Evolutionary conservation across 2,797 vertebrate genomes (phyloP).

Genomic region (Hippopotamyrus pictus): DNA sequence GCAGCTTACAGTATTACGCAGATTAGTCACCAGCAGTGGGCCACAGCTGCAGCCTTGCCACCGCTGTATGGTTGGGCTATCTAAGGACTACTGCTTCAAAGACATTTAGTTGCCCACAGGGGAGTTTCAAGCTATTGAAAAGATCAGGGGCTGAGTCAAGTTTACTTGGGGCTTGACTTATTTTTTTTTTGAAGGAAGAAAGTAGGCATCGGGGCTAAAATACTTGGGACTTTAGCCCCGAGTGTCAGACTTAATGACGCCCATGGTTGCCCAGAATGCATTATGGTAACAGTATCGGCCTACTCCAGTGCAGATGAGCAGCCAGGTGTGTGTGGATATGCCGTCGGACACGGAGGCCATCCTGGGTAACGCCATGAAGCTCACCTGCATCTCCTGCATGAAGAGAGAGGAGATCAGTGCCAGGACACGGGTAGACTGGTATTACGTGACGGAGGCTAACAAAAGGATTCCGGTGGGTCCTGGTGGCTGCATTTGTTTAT

Average conservation of each 20-base stretch:
- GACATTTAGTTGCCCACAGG: background rate
- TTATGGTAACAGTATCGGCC: background rate
- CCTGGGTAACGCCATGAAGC: constrained; percentile 70
- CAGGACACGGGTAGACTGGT: constrained; percentile 79
- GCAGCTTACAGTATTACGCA: background rate
- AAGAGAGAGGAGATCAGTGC: constrained; percentile 83
- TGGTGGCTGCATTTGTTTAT: background rate
- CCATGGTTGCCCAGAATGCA: background rate
- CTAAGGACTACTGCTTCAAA: background rate
- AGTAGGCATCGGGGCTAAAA: background rate
- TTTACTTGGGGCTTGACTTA: background rate
- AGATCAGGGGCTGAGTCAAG: background rate
- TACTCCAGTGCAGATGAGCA: constrained; percentile 63
- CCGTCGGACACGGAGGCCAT: constrained; percentile 78
- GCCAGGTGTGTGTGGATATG: constrained; percentile 83
- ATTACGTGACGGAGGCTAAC: constrained; percentile 49
- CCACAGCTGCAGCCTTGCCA: background rate
- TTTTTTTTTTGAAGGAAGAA: background rate
- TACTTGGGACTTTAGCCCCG: background rate
- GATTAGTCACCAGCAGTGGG: background rate
- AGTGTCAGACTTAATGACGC: background rate
- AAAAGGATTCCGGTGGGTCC: constrained; percentile 41
- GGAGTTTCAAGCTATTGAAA: background rate
- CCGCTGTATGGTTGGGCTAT: background rate
- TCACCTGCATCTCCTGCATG: constrained; percentile 90